Percentiles rank a stretch among this genome's conserved stretches.
Conservation (phyloP, 2,113 vertebrate species). For the Lontra canadensis region DNA sequence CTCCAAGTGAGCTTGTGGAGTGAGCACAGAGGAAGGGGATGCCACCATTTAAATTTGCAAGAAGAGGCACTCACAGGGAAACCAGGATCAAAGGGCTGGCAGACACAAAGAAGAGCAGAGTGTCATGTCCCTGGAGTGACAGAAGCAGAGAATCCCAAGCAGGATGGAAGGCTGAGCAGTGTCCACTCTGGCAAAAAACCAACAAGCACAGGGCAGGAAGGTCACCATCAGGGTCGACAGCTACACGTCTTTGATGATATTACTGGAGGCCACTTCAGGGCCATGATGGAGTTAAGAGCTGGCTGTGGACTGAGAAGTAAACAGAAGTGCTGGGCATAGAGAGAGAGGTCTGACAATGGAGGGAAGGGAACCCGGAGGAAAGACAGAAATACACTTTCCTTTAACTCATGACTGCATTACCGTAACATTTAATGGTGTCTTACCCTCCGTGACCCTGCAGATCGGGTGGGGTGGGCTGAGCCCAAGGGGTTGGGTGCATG, state of each 20-base stretch:
- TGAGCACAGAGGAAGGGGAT: too few relatives aligned
- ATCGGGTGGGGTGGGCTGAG: background rate
- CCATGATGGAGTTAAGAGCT: too few relatives aligned
- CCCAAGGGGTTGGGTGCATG: fast-evolving
- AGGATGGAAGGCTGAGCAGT: background rate
- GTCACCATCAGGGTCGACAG: fast-evolving
- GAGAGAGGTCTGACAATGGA: background rate
- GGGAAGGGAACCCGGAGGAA: fast-evolving
- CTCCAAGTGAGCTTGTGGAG: background rate
- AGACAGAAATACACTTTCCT: too few relatives aligned
- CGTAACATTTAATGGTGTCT: too few relatives aligned
- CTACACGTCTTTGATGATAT: fast-evolving
- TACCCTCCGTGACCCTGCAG: too few relatives aligned
- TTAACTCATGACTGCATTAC: fast-evolving
- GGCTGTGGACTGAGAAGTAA: fast-evolving
- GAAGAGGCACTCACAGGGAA: background rate
- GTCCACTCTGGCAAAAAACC: fast-evolving
- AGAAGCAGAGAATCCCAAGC: too few relatives aligned
- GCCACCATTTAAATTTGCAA: background rate
- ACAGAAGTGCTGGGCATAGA: fast-evolving
- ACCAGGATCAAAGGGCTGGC: fast-evolving
- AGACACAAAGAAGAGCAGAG: too few relatives aligned
- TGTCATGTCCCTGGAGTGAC: fast-evolving
- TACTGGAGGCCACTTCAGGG: fast-evolving
- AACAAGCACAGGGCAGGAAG: fast-evolving